Evolutionary conservation across 2,797 vertebrate species (phyloP), one percentile per base, ranked within the genome.

Genomic region (Anguilla megastoma): DNA sequence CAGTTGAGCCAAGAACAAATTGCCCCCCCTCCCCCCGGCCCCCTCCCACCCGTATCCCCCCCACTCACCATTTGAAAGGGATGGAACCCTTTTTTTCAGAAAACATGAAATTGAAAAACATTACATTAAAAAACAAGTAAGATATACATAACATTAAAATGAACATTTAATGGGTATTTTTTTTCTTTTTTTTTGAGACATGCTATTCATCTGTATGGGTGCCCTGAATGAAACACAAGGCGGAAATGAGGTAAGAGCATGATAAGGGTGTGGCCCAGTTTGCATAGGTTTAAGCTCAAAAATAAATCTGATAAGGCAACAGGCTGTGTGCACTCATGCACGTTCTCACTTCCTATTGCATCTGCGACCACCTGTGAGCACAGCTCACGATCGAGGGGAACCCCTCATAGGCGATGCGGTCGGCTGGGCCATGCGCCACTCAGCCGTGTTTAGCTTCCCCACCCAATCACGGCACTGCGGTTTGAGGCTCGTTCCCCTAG

Each of bases 1-100:
- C 58, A 76, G 52, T 30, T 90, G 76, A 88, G 54, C 83, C 58
- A 66, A 52, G 84, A 66, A 56, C 27, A 79, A 36, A 24, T 12
- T 79, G 45, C 1, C 1, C 79, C 45, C 7, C 21, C 7, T 7
- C 0, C 54, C 54, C 21, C 21, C 60, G 1, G 1, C 36, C 36
- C 36, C 36, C 36, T 3, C 12, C 0, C 50, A 1, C 50, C 7
- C 10, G 0, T 52, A 8, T 52, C 50, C 50, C 50, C 6, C 50
- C 50, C 41, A 45, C 41, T 4, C 41, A 45, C 41, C 41, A 45
- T 45, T 45, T 45, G 41, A 45, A 45, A 52, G 50, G 50, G 50
- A 10, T 8, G 50, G 50, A 52, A 52, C 50, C 50, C 50, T 8
- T 52, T 52, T 52, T 12, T 52, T 52, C 50, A 52, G 10, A 56